Conservation (phyloP, 2,113 vertebrate species). For the Gymnogyps californianus region DNA sequence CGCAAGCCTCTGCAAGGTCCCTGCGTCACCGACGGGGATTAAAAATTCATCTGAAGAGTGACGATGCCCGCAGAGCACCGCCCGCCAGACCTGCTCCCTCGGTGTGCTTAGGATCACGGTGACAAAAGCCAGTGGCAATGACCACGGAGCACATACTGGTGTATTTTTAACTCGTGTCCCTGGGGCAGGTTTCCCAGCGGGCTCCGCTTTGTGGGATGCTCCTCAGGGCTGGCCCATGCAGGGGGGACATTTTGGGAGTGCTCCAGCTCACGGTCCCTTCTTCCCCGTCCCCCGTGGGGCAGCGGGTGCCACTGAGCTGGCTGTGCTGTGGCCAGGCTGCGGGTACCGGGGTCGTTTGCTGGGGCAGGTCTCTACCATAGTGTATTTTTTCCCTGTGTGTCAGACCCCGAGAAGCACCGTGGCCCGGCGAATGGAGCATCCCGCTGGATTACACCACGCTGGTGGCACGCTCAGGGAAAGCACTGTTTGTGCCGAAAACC, state of each 20-base stretch:
- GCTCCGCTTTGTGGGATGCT: background rate
- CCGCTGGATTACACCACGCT: fast-evolving
- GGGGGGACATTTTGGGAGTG: background rate
- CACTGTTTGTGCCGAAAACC: background rate
- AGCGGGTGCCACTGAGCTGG: fast-evolving
- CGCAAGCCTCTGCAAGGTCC: background rate
- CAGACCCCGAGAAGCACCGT: background rate
- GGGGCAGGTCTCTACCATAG: background rate
- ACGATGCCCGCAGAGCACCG: background rate
- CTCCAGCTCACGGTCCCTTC: background rate
- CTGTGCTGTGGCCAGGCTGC: background rate
- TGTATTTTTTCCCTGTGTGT: background rate
- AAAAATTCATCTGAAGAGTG: background rate
- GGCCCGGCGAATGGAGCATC: background rate
- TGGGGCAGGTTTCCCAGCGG: background rate
- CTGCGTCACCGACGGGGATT: fast-evolving
- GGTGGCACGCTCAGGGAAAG: background rate
- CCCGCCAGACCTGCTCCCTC: background rate
- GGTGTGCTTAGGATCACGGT: fast-evolving
- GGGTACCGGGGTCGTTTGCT: fast-evolving
- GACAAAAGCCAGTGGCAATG: background rate
- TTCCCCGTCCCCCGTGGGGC: background rate
- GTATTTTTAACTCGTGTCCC: background rate
- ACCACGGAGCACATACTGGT: background rate
- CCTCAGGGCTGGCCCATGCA: background rate